Evolutionary conservation across 2,113 vertebrate genomes (phyloP), one percentile per base, ranked within the genome.

Genomic region (Xenopus laevis): DNA sequence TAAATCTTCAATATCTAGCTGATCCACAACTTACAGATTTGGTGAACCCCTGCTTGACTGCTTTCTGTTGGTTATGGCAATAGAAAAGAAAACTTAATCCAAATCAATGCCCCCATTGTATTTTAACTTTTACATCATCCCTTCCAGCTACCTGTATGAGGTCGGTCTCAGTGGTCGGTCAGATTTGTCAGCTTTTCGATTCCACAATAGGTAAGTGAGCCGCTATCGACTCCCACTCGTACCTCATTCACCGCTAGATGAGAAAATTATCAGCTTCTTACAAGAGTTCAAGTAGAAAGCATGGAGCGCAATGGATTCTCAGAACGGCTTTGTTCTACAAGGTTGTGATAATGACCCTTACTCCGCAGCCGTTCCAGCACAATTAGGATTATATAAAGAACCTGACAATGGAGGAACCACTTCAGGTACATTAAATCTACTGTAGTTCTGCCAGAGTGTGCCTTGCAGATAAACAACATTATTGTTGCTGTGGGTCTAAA

Each of bases 221-320:
- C 45, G 27, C 59, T 45, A n/a, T 27, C 23, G 23, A 27, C 23
- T 27, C 23, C 10, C 46, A 58, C 23, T 27, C 23, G 2, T 2
- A 44, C n/a, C 40, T 50, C 17, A 61, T 75, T 68, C 58, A 69
- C 30, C 4, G 8, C 47, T 61, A 27, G 59, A 63, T 76, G 65
- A 69, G 73, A 69, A 53, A 63, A 76, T 69, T 21, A 75, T 23
- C n/a, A 63, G 65, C 52, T 76, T 69, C 61, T 33, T 76, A 16
- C 72, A 18, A 52, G 2, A 17, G 27, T 68, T 68, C 45, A 50
- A 40, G 55, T 15, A 10, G 30, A 63, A 75, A 63, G 55, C 73
- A 46, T 21, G 45, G 16, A 59, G 67, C 15, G 46, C 55, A 53
- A 50, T 17, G 40, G 23, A 60, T 13, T 70, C 10, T 44, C 40